Conservation (phyloP, 2,888 invertebrate species). For the Galeruca laticollis region DNA sequence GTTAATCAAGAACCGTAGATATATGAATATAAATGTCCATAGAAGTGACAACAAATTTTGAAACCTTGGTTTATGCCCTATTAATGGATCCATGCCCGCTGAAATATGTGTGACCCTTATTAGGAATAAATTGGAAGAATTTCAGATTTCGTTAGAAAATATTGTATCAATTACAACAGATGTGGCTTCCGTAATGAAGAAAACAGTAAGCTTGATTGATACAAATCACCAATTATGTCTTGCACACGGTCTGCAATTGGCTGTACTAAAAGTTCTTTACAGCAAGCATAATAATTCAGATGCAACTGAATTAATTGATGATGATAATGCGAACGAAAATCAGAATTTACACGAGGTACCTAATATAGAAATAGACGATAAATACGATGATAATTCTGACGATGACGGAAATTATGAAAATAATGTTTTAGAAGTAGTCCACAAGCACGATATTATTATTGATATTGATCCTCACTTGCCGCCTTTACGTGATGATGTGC, state of each 20-base stretch:
- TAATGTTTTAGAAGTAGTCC: neutral
- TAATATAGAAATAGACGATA: neutral
- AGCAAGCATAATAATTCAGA: constrained; percentile 6
- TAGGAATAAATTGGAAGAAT: neutral
- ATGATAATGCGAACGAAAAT: neutral
- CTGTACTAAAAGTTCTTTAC: constrained; percentile 46
- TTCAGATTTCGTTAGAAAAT: constrained; percentile 10
- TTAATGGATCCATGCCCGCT: constrained; percentile 31
- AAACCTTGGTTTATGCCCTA: constrained; percentile 32
- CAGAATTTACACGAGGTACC: too few relatives aligned
- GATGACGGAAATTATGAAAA: neutral
- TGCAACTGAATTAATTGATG: neutral
- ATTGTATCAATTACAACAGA: constrained; percentile 38
- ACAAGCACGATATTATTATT: neutral
- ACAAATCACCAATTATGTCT: constrained; percentile 46
- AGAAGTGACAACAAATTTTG: constrained; percentile 20
- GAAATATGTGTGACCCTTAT: constrained; percentile 7
- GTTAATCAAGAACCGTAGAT: constrained; percentile 30
- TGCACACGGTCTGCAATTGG: constrained; percentile 47
- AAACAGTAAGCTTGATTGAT: constrained; percentile 43
- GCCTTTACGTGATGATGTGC: neutral
- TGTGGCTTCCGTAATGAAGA: constrained; percentile 41
- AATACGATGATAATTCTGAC: neutral
- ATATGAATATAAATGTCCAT: constrained; percentile 39
- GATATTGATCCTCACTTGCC: neutral